Conservation (phyloP, 2,888 invertebrate species). For the Drosophila kambysellisi region DNA sequence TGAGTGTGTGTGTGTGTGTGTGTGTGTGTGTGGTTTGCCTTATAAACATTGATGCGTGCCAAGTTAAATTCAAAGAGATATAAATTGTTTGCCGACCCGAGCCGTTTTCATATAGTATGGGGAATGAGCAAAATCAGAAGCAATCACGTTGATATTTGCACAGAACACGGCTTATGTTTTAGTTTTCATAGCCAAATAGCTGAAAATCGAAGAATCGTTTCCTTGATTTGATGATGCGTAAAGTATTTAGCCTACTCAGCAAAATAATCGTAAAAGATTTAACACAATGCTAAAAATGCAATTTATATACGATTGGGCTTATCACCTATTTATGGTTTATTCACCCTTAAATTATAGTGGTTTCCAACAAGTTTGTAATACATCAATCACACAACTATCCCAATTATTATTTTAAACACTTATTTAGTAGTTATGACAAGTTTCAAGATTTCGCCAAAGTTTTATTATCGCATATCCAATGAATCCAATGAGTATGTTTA, state of each 20-base stretch:
- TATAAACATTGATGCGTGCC: conserved; percentile 68
- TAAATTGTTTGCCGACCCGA: conserved; percentile 51
- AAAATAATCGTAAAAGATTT: conserved; percentile 8
- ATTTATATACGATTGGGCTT: neutral
- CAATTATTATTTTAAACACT: neutral
- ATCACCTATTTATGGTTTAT: neutral
- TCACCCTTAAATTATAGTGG: neutral
- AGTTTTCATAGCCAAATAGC: conserved; percentile 38
- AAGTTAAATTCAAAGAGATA: conserved; percentile 63
- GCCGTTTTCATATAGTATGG: conserved; percentile 10
- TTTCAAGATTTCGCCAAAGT: neutral
- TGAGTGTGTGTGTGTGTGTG: conserved; percentile 8
- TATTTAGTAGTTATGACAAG: neutral
- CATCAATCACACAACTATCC: neutral
- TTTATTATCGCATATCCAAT: too few species aligned
- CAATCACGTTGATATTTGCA: conserved; percentile 69
- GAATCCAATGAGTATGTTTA: too few species aligned
- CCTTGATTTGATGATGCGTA: conserved; percentile 40
- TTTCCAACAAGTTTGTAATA: neutral
- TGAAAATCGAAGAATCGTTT: conserved; percentile 10
- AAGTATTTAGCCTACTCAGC: conserved; percentile 26
- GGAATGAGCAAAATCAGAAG: conserved; percentile 67
- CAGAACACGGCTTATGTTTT: conserved; percentile 53
- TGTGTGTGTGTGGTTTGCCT: conserved; percentile 40
- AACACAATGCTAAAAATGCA: neutral